Percentiles rank a stretch among this genome's conserved stretches.
These are phyloP conservation scores for Chelmon rostratus DNA, from an alignment of 2,797 vertebrate genomes.

Conservation along the genomic window DNA sequence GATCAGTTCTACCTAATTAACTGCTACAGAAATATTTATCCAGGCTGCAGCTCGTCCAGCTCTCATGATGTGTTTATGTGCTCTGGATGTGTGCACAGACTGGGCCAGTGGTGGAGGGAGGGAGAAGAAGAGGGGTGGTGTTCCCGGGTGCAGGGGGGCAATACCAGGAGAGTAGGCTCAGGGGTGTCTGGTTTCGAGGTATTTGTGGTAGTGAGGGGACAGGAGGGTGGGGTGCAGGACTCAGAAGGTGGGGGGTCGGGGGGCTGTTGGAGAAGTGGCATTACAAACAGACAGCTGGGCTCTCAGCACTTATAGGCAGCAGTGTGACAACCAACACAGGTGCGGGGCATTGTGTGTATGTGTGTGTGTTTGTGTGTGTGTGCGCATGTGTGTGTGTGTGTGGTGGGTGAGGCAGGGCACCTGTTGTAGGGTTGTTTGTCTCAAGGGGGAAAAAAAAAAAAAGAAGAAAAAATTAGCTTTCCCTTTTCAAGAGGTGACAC, in stretches of 20 bases:
- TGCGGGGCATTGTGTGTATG: constrained; percentile 71
- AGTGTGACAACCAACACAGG: constrained; percentile 78
- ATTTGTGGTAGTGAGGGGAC: constrained; percentile 62
- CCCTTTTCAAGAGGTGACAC: constrained; percentile 32
- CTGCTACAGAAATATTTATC: constrained; percentile 88
- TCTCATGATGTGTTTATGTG: constrained; percentile 85
- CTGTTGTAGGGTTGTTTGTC: constrained; percentile 69
- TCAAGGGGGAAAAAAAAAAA: constrained; percentile 23
- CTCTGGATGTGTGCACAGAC: constrained; percentile 62
- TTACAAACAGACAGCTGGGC: constrained; percentile 82
- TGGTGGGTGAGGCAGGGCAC: constrained; percentile 54
- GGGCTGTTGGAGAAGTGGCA: constrained; percentile 57
- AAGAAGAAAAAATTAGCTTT: constrained; percentile 21
- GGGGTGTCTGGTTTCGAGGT: constrained; percentile 62
- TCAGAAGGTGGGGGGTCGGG: constrained; percentile 14
- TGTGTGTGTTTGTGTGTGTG: constrained; percentile 42
- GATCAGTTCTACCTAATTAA: constrained; percentile 86
- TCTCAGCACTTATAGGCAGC: constrained; percentile 71
- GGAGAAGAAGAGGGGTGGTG: neutral
- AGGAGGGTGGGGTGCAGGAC: constrained; percentile 22
- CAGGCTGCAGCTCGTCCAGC: constrained; percentile 77
- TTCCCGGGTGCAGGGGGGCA: neutral
- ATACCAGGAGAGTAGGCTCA: constrained; percentile 34
- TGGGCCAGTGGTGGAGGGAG: constrained; percentile 40
- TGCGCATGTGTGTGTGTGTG: constrained; percentile 45